Evolutionary conservation across 2,113 vertebrate genomes (phyloP).

Genomic region (Hydrolagus affinis): DNA sequence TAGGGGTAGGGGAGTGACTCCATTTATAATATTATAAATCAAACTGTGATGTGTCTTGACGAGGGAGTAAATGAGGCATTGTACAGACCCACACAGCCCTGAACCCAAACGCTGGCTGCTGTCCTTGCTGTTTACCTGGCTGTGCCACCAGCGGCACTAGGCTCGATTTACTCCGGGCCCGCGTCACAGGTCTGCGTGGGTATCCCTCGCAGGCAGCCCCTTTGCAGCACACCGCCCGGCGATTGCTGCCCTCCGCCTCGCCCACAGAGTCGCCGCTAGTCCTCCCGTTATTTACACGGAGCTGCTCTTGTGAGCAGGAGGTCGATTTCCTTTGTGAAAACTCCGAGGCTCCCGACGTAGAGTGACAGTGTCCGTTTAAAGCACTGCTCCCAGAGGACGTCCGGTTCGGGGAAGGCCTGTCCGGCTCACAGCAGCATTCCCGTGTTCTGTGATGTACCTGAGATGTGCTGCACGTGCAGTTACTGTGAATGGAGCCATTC

Average conservation of each 20-base stretch:
- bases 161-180: constrained; percentile 79
- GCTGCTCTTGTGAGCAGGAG: constrained; percentile 42
- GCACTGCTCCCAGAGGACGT: constrained; percentile 41
- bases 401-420: constrained; percentile 56
- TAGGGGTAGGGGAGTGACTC: too few species aligned
- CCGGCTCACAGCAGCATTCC: constrained; percentile 48
- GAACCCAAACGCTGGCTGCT: too few species aligned
- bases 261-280: constrained; percentile 54
- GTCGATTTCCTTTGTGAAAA: constrained; percentile 60
- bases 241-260: constrained; percentile 47
- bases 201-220: constrained; percentile 54
- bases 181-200: constrained; percentile 79
- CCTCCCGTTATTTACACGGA: constrained; percentile 43
- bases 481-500: constrained; percentile 50
- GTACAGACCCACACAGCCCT: too few species aligned
- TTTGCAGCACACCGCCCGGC: constrained; percentile 48
- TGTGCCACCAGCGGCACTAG: constrained; percentile 74
- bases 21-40: too few species aligned
- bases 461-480: constrained; percentile 52
- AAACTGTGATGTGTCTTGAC: too few species aligned
- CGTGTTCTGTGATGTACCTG: constrained; percentile 53
- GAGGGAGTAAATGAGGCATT: too few species aligned
- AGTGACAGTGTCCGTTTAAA: constrained; percentile 44
- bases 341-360: constrained; percentile 50
- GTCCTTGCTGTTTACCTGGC: constrained; percentile 60